Evolutionary conservation across 2,113 vertebrate genomes (phyloP).

Genomic region (Addax nasomaculatus): DNA sequence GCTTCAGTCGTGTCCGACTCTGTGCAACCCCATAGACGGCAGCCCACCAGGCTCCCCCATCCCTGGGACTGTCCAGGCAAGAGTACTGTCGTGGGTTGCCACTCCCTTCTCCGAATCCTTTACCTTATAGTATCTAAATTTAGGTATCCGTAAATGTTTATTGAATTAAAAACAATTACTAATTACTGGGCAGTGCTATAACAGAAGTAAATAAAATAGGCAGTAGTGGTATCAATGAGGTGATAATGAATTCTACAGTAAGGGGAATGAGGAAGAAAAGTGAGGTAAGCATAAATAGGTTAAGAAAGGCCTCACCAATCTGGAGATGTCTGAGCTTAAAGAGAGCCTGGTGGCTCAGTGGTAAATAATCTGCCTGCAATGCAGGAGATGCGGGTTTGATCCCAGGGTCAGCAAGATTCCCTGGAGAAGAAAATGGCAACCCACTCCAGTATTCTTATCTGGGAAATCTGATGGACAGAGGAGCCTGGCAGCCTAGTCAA

Average conservation of each 20-base stretch:
- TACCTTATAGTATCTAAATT: not conserved
- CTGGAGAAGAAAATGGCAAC: not conserved
- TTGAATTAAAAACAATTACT: not conserved
- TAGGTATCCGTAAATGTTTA: not conserved
- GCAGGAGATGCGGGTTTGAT: not conserved
- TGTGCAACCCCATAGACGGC: no score
- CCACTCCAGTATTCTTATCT: not conserved
- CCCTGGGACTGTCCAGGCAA: no score
- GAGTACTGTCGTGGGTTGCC: no score
- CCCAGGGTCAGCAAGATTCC: not conserved
- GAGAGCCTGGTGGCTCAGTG: not conserved
- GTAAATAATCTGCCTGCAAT: not conserved
- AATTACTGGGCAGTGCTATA: not conserved
- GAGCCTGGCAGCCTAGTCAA: not conserved
- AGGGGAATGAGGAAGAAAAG: not conserved
- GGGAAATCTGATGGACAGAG: not conserved
- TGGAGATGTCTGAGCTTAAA: not conserved
- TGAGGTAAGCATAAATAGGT: not conserved
- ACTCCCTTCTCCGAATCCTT: not conserved
- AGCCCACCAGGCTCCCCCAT: no score
- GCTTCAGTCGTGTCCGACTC: no score
- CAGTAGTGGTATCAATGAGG: not conserved
- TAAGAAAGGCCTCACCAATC: not conserved
- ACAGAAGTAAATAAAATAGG: not conserved
- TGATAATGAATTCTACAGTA: not conserved